phyloP scores from a whole-genome alignment of 2,797 vertebrate species.

The Melanotaenia boesemani region DNA sequence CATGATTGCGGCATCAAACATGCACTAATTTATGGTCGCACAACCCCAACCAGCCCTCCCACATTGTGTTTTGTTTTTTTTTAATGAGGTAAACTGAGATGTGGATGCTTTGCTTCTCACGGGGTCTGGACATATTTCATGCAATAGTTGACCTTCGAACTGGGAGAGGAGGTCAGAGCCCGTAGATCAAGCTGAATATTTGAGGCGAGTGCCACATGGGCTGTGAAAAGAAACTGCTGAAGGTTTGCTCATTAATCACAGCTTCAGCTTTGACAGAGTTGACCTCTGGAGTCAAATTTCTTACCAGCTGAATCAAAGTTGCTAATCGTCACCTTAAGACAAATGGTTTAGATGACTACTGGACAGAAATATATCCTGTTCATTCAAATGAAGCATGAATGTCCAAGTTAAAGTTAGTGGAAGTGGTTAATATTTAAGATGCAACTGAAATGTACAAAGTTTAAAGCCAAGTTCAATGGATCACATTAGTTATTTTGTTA shows the following conservation, averaged over 20 bases:
- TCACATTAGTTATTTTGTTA: background rate
- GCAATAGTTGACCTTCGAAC: slow-evolving; percentile 76
- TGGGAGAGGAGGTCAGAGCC: slow-evolving; percentile 61
- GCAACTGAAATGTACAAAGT: no score
- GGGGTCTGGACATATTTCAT: slow-evolving; percentile 70
- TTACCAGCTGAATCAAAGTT: slow-evolving; percentile 38
- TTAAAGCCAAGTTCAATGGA: background rate
- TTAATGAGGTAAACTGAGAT: slow-evolving; percentile 63
- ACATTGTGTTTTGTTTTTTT: slow-evolving; percentile 50
- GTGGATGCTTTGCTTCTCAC: slow-evolving; percentile 42
- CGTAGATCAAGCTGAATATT: slow-evolving; percentile 69
- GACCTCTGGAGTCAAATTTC: slow-evolving; percentile 59
- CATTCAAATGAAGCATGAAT: slow-evolving; percentile 9
- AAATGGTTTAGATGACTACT: slow-evolving; percentile 27
- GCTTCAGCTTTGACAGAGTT: slow-evolving; percentile 61
- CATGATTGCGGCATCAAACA: slow-evolving; percentile 40
- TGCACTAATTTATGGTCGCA: slow-evolving; percentile 42
- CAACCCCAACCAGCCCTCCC: slow-evolving; percentile 14
- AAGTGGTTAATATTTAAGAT: background rate
- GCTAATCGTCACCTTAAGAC: slow-evolving; percentile 44
- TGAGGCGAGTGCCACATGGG: slow-evolving; percentile 62
- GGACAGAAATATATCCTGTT: slow-evolving; percentile 12
- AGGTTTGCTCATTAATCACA: slow-evolving; percentile 67
- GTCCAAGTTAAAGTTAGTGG: no score
- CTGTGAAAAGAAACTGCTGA: slow-evolving; percentile 55